Base-by-base conservation (phyloP, 2,797 vertebrate species). In the Sylvia borin region DNA sequence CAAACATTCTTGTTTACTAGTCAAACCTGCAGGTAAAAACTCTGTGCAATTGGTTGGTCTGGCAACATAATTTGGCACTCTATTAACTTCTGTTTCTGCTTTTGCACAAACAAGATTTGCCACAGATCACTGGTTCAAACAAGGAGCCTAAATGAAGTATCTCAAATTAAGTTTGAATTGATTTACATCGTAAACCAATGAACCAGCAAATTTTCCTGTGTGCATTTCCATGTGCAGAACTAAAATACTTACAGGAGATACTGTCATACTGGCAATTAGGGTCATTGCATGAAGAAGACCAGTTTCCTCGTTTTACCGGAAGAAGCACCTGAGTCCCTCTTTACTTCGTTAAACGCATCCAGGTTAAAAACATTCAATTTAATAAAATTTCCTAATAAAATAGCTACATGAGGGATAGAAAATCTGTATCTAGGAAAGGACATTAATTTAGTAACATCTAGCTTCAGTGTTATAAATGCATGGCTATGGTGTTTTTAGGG, bases 101-200 rank as follows among this genome's bases (percentile, higher is more conserved):
- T 95, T 94, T 97, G 87, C 95, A 97, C 97, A 97, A 95, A 93
- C 91, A 89, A 97, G 93, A 97, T 98, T 98, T 97, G 89, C 97
- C 95, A 97, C 97, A 98, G 97, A 97, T 92, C 95, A 98, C 95
- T 94, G 97, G 83, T 53, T 98, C 94, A 95, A 96, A 96, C 95
- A 96, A 95, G 96, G 95, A 93, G 85, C 80, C 92, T 94, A 98
- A 97, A 97, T 96, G 95, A 97, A 97, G 97, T 98, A 97, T 96
- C 97, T 97, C 97, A 98, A 98, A 98, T 96, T 97, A 95, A 86
- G 88, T 98, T 98, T 97, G 96, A 96, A 97, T 97, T 95, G 96
- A 97, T 97, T 97, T 96, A 95, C 93, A 94, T 90, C 92, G 2
- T 95, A 85, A 96, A 71, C 90, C 97, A 97, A 96, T 97, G 97